Evolutionary conservation across 2,888 invertebrate species (phyloP).

Genomic region (Actias luna): DNA sequence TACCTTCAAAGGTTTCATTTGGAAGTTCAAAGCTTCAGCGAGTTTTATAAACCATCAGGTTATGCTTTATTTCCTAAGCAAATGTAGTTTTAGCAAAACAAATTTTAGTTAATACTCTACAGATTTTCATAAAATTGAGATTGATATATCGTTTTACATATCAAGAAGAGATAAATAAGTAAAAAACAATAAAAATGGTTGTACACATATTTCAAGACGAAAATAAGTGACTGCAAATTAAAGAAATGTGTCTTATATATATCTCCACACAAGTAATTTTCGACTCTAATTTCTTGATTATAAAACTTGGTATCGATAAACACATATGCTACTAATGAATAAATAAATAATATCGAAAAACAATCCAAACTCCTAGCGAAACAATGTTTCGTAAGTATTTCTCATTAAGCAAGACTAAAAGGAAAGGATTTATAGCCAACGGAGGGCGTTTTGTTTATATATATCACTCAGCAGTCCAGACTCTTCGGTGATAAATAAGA

Average conservation of each 20-base stretch:
- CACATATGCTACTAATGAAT: neutral
- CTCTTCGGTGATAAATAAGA: conserved; percentile 12
- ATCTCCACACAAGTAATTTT: neutral
- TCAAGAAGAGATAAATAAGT: too few relatives aligned
- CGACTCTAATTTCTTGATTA: neutral
- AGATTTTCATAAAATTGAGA: too few relatives aligned
- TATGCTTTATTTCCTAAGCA: too few relatives aligned
- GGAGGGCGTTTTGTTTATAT: conserved; percentile 2
- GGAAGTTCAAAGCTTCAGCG: too few relatives aligned
- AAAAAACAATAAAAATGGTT: too few relatives aligned
- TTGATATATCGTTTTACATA: too few relatives aligned
- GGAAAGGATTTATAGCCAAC: conserved; percentile 9
- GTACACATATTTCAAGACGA: too few relatives aligned
- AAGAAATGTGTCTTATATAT: neutral
- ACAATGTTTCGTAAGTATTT: conserved; percentile 10
- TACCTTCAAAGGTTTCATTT: too few relatives aligned
- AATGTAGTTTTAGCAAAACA: too few relatives aligned
- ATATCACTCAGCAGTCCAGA: conserved; percentile 14
- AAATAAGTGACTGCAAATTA: neutral
- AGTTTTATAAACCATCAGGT: too few relatives aligned
- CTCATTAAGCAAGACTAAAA: conserved; percentile 15
- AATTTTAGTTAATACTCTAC: too few relatives aligned
- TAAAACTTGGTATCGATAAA: neutral
- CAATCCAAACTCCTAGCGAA: neutral
- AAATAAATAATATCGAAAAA: conserved; percentile 4